Evolutionary conservation across 30 jellyfish, hydroid and myxozoan species (phyloP), one percentile per base, ranked within the genome.

Genomic region (Catostylus mosaicus): DNA sequence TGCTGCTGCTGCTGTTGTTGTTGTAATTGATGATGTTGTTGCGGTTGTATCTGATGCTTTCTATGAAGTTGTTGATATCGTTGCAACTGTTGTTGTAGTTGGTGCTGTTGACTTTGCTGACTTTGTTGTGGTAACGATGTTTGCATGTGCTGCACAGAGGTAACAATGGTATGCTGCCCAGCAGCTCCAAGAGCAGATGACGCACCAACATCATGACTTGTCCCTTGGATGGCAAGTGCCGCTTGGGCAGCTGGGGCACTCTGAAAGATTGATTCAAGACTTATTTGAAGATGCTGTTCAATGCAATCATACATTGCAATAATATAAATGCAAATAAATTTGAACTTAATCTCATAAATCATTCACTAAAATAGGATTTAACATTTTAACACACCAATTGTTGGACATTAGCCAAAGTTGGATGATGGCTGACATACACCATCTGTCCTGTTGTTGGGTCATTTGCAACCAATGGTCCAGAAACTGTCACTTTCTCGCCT

Each of bases 221-320:
- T 77, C 7, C 95, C 95, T 66, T 93, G 98, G 62, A 93, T 59
- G 40, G 98, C 98, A 27, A 93, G 83, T 8, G 96, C 95, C 8
- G 98, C 98, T 52, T 93, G 98, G 68, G 97, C 97, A 0, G 96
- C 98, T 1, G 98, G 97, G 16, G 75, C 97, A 43, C 96, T 73
- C 98, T 92, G 73, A 50, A 50, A 8, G n/a, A n/a, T n/a, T n/a
- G n/a, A n/a, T n/a, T n/a, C n/a, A n/a, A n/a, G n/a, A n/a, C n/a
- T n/a, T 1, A 43, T 72, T 43, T 43, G 1, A 72, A 63, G 20
- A 3, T 27, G 11, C n/a, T 37, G 30, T 12, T 14, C 24, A 23
- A 23, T 63, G 75, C 8, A 63, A n/a, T n/a, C n/a, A n/a, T n/a
- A n/a, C n/a, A n/a, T n/a, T n/a, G n/a, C n/a, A n/a, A n/a, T n/a